Conservation (phyloP, 2,113 vertebrate genomes). For the Calidris pygmaea region DNA sequence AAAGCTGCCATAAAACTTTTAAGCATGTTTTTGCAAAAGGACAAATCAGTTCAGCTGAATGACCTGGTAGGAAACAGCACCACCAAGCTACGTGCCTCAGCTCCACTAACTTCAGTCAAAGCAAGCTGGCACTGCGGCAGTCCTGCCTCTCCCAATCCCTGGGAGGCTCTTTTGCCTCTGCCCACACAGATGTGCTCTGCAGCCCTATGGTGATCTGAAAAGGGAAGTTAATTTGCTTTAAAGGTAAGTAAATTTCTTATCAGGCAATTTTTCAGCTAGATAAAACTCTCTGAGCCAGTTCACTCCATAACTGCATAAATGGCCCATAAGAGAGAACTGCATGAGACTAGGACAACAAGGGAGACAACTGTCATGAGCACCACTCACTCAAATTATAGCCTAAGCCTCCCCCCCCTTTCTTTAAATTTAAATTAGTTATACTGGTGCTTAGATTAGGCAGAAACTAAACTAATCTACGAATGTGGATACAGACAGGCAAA, state of each 20-base stretch:
- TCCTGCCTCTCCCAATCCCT: not conserved
- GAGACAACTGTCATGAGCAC: not conserved
- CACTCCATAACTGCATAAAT: not conserved
- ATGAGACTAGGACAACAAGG: not conserved
- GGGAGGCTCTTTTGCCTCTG: not conserved
- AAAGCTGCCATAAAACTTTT: not conserved
- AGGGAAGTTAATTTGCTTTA: not conserved
- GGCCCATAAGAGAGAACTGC: not conserved
- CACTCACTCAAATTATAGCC: not conserved
- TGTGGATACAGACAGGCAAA: not conserved
- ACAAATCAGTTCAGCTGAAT: not conserved
- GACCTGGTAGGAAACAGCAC: not conserved
- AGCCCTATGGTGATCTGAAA: not conserved
- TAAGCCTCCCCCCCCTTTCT: not conserved
- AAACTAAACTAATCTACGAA: not conserved
- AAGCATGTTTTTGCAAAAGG: not conserved
- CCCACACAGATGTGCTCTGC: not conserved
- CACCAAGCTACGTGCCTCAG: accelerated
- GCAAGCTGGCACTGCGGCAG: not conserved
- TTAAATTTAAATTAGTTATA: not conserved
- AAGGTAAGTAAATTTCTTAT: not conserved
- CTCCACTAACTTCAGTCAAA: not conserved
- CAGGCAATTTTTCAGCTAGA: not conserved
- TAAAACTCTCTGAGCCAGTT: not conserved
- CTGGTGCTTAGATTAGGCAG: not conserved